Evolutionary conservation across 2,888 invertebrate species (phyloP).

Genomic region (Rhingia campestris): DNA sequence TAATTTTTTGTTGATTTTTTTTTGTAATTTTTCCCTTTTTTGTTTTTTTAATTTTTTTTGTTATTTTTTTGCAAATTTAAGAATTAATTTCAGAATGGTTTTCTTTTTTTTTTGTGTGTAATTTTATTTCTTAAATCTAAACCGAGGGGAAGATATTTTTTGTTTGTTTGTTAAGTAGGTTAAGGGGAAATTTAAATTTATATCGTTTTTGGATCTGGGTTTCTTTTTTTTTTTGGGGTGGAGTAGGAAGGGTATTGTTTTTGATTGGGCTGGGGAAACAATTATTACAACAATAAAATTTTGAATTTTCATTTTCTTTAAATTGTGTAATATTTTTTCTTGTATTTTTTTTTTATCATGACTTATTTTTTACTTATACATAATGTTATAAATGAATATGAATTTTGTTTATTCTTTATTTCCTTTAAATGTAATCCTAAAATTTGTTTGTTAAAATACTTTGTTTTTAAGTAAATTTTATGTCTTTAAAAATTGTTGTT

Average conservation of each 20-base stretch:
- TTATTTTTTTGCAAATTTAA: conserved; percentile 69
- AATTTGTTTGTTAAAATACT: conserved; percentile 65
- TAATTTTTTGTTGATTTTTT: conserved; percentile 70
- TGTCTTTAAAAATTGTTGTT: conserved; percentile 49
- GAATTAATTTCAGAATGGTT: conserved; percentile 70
- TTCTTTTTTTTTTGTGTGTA: conserved; percentile 59
- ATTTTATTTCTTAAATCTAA: conserved; percentile 71
- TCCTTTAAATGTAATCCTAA: conserved; percentile 69
- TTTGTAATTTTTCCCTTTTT: conserved; percentile 51
- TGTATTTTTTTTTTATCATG: conserved; percentile 50
- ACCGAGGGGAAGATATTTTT: conserved; percentile 69
- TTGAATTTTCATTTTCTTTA: conserved; percentile 65
- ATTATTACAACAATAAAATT: conserved; percentile 74
- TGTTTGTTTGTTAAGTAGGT: conserved; percentile 38
- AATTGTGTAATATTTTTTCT: conserved; percentile 52
- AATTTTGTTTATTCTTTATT: conserved; percentile 60
- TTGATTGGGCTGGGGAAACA: conserved; percentile 45
- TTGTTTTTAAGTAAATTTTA: conserved; percentile 35
- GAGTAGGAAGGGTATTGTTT: background rate
- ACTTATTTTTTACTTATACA: conserved; percentile 70
- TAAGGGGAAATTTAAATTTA: conserved; percentile 45
- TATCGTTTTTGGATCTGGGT: conserved; percentile 46
- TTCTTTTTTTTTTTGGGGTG: background rate
- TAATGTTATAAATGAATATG: conserved; percentile 73
- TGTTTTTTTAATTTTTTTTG: conserved; percentile 31